These are phyloP conservation scores for Parasteatoda tepidariorum DNA, from an alignment of 1,140 invertebrate species.

Conservation along the genomic window DNA sequence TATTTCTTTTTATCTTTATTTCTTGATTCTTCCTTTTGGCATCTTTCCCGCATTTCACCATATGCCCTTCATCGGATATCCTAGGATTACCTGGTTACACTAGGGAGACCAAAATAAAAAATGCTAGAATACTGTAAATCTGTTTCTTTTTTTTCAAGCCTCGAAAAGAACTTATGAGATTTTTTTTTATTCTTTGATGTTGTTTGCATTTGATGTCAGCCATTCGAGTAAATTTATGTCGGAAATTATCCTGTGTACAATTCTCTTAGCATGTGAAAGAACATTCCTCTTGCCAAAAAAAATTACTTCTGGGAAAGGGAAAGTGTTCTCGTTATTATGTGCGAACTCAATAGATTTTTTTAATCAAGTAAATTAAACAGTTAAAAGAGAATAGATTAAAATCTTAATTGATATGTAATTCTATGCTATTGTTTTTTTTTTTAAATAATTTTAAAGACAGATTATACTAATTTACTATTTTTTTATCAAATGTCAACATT, in stretches of 20 bases:
- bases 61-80: conserved; percentile 10
- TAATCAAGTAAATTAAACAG: too few relatives aligned
- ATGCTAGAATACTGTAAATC: not conserved
- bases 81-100: conserved; percentile 29
- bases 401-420: too few relatives aligned
- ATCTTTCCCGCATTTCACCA: not conserved
- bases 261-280: not conserved
- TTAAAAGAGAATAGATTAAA: too few relatives aligned
- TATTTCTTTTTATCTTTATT: not conserved
- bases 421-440: too few relatives aligned
- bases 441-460: too few relatives aligned
- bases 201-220: conserved; percentile 19
- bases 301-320: too few relatives aligned
- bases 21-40: conserved; percentile 20
- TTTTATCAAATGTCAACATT: too few relatives aligned
- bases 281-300: too few relatives aligned
- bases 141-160: not conserved
- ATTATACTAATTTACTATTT: too few relatives aligned
- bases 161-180: not conserved
- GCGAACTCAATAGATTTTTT: too few relatives aligned
- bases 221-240: not conserved
- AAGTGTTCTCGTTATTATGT: too few relatives aligned
- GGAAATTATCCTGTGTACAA: conserved; percentile 13
- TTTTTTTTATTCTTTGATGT: not conserved
- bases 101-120: not conserved